Evolutionary conservation across 2,888 invertebrate species (phyloP), one percentile per base, ranked within the genome.

Genomic region (Watsonalla binaria): DNA sequence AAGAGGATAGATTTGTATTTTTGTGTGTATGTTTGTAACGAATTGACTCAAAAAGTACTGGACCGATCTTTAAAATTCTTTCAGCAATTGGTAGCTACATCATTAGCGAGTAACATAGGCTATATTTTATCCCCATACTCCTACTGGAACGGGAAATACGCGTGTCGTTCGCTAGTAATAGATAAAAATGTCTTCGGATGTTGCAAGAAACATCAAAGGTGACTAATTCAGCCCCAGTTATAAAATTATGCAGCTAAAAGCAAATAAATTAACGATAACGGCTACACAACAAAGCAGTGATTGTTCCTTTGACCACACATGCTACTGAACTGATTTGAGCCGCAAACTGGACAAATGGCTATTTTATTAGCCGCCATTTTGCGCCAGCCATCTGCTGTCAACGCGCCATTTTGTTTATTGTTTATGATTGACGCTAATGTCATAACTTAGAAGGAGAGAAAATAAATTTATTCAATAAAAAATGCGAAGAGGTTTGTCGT

Each of bases 261-360:
- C 11, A 11, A 11, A 42, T 49, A 34, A 39, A 49, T 49, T 37
- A 48, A 37, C 11, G 11, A 42, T 42, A 42, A 42, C 11, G 42
- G 5, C 42, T 5, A 8, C 7, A 11, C 8, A 42, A 42, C 42
- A 11, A 11, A 14, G 39, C 49, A 39, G 49, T 49, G 8, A 49
- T 37, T 49, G 14, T 5, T 15, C 37, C 14, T 5, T 6, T 37
- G 37, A 13, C 48, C 48, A 52, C 39, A 48, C 51, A 45, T 54
- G 58, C 62, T 60, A 57, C 58, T 61, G 60, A 59, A 60, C 48
- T 56, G 55, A 56, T 53, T 54, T 51, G 54, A 66, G 60, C 56
- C 60, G 65, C 70, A 74, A 73, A 57, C 69, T 65, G 70, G 68
- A 76, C 65, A 75, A 76, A 76, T 74, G 65, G 66, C 51, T 55